Base-by-base conservation (phyloP, 2,113 vertebrate species). In the Cygnus atratus region DNA sequence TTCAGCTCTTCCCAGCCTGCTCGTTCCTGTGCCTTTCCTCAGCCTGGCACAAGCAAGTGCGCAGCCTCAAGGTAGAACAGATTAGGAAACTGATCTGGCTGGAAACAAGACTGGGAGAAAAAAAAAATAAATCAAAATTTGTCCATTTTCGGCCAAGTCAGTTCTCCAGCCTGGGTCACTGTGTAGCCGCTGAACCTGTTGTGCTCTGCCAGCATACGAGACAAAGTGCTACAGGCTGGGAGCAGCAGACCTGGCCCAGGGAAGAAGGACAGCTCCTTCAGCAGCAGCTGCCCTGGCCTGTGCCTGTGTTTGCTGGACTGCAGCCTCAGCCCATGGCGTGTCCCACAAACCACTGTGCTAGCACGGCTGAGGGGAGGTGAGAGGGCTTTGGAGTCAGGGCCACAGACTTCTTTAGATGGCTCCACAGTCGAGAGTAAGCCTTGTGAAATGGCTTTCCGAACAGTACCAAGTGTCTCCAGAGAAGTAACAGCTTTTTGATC, bases 211-310 rank as follows among this genome's bases (percentile, higher is more conserved):
- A 61, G 54, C 28, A 6, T 33, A 9, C 59, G 67, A 65, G 63
- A 68, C 33, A 25, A 70, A 57, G 50, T 9, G 33, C 55, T 48
- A 7, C 24, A 0, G 0, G 13, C n/a, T 54, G 21, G 35, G 16
- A 73, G 1, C 16, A 48, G 35, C 0, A 0, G 80, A 16, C 5
- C 14, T 71, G 62, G 50, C 41, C 29, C 9, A 43, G 41, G 41
- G 57, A 20, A 33, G 81, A 43, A 54, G 59, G 68, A 66, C 1
- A 11, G 18, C 15, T 62, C 41, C 46, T 62, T 26, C 41, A 33
- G 35, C 22, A 52, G 76, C 54, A 50, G 21, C 55, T 84, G 78
- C n/a, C 14, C 28, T 22, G 52, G 13, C 14, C 11, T 2, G 1
- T 22, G 26, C 65, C 66, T 35, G 44, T 28, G 26, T 25, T 66